A percentile compares a stretch with the other conserved stretches of the same genome.
Evolutionary conservation across 1,140 invertebrate genomes (phyloP).

Genomic region (Pseudomyrmex flavicornis): DNA sequence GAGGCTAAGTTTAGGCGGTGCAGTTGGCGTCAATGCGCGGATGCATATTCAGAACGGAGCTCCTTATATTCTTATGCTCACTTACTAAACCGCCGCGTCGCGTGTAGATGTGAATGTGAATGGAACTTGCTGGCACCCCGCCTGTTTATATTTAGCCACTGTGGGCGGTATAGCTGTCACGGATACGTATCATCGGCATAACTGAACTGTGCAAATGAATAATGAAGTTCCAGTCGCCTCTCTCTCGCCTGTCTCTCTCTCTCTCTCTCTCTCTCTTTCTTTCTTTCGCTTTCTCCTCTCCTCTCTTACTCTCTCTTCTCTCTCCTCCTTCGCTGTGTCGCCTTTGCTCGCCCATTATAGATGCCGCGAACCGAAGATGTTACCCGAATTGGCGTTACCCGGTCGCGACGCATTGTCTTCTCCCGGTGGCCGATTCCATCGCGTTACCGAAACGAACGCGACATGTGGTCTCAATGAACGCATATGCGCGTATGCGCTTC

Average conservation of each 20-base stretch:
- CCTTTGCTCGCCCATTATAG: conserved; percentile 39
- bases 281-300: conserved; percentile 16
- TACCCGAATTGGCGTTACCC: conserved; percentile 56
- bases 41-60: conserved; percentile 84
- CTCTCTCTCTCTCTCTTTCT: conserved; percentile 26
- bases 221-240: conserved; percentile 83
- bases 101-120: conserved; percentile 80
- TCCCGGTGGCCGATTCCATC: conserved; percentile 24
- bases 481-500: conserved; percentile 36
- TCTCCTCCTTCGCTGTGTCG: background rate
- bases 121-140: conserved; percentile 84
- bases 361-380: conserved; percentile 16
- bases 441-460: conserved; percentile 32
- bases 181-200: conserved; percentile 86
- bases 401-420: conserved; percentile 52
- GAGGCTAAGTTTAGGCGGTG: conserved; percentile 84
- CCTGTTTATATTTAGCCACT: conserved; percentile 85
- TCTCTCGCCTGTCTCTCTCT: conserved; percentile 36
- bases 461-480: conserved; percentile 60
- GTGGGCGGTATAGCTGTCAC: conserved; percentile 85
- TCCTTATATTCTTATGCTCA: conserved; percentile 82
- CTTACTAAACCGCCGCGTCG: conserved; percentile 71
- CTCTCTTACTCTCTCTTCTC: conserved; percentile 44
- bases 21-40: conserved; percentile 85
- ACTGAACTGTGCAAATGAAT: conserved; percentile 84